A percentile compares a stretch with the other conserved stretches of the same genome.
phyloP scores from a whole-genome alignment of 2,888 invertebrate species.

The Ethmia dodecea region DNA sequence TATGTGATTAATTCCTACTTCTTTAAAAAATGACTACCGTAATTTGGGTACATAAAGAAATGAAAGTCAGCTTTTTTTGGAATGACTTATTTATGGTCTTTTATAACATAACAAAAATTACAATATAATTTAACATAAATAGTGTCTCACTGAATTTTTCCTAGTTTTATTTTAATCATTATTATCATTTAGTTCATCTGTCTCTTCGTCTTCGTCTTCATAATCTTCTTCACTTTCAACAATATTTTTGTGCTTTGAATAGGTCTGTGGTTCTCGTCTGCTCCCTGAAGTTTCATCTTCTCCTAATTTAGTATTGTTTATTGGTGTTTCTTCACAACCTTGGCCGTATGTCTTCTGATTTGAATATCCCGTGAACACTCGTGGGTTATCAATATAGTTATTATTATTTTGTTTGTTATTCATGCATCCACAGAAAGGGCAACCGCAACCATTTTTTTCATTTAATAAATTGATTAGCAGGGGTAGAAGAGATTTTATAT shows the following conservation, averaged over 20 bases:
- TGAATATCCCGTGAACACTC: conserved; percentile 34
- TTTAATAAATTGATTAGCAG: conserved; percentile 52
- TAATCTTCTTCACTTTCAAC: too few species aligned
- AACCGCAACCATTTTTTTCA: conserved; percentile 40
- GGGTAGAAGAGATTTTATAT: conserved; percentile 49
- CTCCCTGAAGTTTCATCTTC: conserved; percentile 16
- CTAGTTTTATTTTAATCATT: conserved; percentile 13
- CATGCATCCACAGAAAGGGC: conserved; percentile 30
- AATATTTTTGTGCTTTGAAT: conserved; percentile 2
- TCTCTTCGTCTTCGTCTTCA: conserved; percentile 9
- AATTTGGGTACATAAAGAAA: too few species aligned
- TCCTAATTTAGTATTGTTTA: conserved; percentile 17
- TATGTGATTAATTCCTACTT: too few species aligned
- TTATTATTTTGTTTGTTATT: conserved; percentile 7
- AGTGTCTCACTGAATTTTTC: too few species aligned
- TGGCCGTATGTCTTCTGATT: conserved; percentile 35
- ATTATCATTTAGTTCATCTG: conserved; percentile 11
- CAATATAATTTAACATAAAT: too few species aligned
- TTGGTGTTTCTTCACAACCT: conserved; percentile 12
- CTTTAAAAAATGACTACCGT: too few species aligned
- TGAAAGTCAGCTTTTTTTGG: too few species aligned
- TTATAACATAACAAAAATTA: too few species aligned
- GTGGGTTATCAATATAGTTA: conserved; percentile 20
- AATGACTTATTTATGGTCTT: too few species aligned
- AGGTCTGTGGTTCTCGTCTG: neutral